Base-by-base conservation (phyloP, 2,888 invertebrate genomes). In the Ariolimax columbianus region DNA sequence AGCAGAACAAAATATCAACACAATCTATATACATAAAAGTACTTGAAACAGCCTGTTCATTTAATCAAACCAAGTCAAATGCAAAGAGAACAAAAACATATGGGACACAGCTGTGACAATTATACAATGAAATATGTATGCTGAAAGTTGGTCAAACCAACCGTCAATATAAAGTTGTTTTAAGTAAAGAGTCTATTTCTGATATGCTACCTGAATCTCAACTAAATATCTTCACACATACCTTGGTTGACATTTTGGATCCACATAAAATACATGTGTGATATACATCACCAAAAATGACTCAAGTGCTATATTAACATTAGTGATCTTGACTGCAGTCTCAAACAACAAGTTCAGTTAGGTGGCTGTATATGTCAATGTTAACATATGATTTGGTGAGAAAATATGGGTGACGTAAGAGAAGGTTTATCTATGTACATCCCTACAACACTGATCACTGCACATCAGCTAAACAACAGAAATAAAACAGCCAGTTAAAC, bases 21-120 rank as follows among this genome's bases (percentile, higher is more conserved):
- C n/a, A 73, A 43, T n/a, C 11, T 73, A 73, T 72, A 40, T 73
- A 73, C 73, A 73, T n/a, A 43, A 40, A 43, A 73, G 40, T n/a
- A 43, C 47, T 14, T 55, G 1, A 43, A 43, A 43, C 47, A 47
- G 73, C 30, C n/a, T 43, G 26, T 26, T 43, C 47, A 26, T 14
- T 17, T 73, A 9, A 43, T 73, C 26, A 73, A 43, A 73, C 43
- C 73, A 43, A 73, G 43, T 43, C n/a, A 30, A 43, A 73, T 26
- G 14, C 47, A 73, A 43, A 30, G 30, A 9, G 33, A 11, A 66
- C 30, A 66, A 33, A 33, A 66, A 66, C 17, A 33, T 66, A 4
- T 66, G 66, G 33, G 66, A 33, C 14, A 33, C 33, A 30, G 63
- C 63, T 30, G 30, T 63, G 9, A 23, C 23, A 59, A 59, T 59